phyloP scores from a whole-genome alignment of 2,113 vertebrate genomes.

The Muntiacus muntjak region DNA sequence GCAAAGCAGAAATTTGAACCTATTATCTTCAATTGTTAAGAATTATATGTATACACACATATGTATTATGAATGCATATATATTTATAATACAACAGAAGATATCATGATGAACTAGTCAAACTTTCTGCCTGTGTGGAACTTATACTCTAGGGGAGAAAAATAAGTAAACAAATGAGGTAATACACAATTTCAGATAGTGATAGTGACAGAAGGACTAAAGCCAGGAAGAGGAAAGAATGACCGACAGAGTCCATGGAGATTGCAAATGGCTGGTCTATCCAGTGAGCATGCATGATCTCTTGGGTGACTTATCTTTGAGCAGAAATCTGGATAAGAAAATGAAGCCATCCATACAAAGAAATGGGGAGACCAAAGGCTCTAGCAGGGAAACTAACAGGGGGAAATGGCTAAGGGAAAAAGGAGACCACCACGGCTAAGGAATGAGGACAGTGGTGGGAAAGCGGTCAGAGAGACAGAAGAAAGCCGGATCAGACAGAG shows the following conservation, averaged over 20 bases:
- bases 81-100: neutral
- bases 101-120: neutral
- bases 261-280: neutral
- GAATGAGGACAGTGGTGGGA: neutral
- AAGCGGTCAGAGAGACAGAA: neutral
- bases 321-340: neutral
- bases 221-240: neutral
- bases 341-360: neutral
- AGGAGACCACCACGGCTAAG: neutral
- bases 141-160: neutral
- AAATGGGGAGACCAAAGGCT: neutral
- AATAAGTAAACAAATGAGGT: neutral
- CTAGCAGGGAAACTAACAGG: neutral
- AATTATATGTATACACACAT: neutral
- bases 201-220: neutral
- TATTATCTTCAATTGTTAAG: neutral
- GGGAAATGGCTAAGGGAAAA: neutral
- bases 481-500: neutral
- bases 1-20: neutral
- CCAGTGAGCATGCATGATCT: neutral
- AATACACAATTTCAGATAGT: neutral
- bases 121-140: neutral
- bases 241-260: accelerated
- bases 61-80: neutral
- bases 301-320: neutral